Conservation (phyloP, 2,888 invertebrate species). For the Polia nebulosa region DNA sequence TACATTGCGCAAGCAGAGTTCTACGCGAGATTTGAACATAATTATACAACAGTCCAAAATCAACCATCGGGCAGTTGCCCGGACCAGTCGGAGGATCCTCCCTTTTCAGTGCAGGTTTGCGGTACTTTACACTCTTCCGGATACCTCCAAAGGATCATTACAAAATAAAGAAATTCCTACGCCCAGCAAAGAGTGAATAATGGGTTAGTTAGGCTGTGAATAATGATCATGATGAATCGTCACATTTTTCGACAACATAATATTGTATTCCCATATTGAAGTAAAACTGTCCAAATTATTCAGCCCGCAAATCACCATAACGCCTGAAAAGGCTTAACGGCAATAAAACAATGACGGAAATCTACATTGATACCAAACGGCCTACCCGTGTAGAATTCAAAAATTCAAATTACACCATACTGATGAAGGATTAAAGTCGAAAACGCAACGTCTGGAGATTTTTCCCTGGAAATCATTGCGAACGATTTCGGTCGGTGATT, state of each 20-base stretch:
- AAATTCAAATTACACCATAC: slow-evolving; percentile 54
- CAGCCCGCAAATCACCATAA: slow-evolving; percentile 37
- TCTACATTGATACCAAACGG: slow-evolving; percentile 67
- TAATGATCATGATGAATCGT: background rate
- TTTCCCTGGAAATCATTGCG: slow-evolving; percentile 73
- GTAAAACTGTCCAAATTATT: slow-evolving; percentile 37
- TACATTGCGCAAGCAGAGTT: no score
- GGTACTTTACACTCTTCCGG: no score
- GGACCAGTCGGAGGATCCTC: no score
- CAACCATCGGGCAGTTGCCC: no score
- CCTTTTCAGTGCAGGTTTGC: no score
- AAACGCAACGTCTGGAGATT: slow-evolving; percentile 47
- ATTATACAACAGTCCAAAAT: no score
- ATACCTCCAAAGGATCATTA: no score
- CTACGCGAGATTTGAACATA: no score
- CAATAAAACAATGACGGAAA: slow-evolving; percentile 69
- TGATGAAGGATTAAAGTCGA: slow-evolving; percentile 37
- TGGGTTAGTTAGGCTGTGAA: background rate
- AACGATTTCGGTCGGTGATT: slow-evolving; percentile 70
- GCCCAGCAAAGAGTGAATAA: background rate
- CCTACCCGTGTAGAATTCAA: slow-evolving; percentile 70
- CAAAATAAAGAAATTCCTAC: background rate
- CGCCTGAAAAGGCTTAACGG: slow-evolving; percentile 49
- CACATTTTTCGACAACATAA: background rate
- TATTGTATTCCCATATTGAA: slow-evolving; percentile 8